These are phyloP conservation scores for Camponotus pennsylvanicus DNA, from an alignment of 1,140 invertebrate species.

Conservation along the genomic window DNA sequence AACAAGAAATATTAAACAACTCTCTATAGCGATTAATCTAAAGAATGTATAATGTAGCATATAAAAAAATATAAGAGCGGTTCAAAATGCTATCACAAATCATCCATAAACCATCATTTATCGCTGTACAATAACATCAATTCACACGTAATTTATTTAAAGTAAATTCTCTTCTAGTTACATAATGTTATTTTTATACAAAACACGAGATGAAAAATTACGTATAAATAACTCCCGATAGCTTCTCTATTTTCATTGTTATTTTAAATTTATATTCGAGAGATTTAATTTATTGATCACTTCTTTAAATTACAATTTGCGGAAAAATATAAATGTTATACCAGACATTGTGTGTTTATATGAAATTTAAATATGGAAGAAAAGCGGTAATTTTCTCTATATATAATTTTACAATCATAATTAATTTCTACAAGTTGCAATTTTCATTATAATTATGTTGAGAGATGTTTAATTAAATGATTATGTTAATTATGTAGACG, in stretches of 20 bases:
- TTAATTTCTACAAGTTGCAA: too few species aligned
- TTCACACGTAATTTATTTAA: neutral
- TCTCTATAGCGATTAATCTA: neutral
- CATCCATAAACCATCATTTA: neutral
- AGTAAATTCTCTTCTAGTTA: neutral
- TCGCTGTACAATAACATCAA: neutral
- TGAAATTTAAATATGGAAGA: neutral
- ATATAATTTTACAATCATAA: too few species aligned
- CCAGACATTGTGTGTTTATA: neutral
- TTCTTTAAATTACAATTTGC: neutral
- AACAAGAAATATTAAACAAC: neutral
- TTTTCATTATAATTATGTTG: neutral
- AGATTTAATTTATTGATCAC: neutral
- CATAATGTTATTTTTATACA: neutral
- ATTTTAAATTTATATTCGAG: neutral
- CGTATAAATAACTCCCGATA: neutral
- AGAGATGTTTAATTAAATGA: too few species aligned
- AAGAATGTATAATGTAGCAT: neutral
- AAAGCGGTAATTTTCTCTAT: neutral
- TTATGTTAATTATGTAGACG: too few species aligned
- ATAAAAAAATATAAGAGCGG: neutral
- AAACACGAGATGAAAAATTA: neutral
- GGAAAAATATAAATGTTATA: neutral
- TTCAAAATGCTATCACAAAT: neutral
- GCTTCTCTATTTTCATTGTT: neutral